Base-by-base conservation (phyloP, 2,113 vertebrate genomes). In the Pavo muticus region DNA sequence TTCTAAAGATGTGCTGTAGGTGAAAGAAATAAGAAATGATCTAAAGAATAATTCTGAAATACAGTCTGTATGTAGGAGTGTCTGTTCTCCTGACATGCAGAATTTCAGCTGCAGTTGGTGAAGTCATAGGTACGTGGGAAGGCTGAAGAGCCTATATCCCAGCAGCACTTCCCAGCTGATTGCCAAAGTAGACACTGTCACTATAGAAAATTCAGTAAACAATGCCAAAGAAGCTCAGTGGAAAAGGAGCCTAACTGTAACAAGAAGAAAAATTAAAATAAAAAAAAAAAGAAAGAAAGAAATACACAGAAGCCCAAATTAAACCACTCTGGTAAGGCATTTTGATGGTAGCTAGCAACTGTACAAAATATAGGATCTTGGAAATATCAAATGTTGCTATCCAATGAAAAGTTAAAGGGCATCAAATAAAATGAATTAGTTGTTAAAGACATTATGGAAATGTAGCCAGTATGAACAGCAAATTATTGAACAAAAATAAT, bases 91-190 rank as follows among this genome's bases (percentile, higher is more conserved):
- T 67, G 78, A 72, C 39, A 82, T 7, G 73, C n/a, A 23, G 68
- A 54, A 74, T 92, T 93, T 93, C 71, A 71, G 37, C 59, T 93
- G 81, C 84, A 93, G 74, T 70, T n/a, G 30, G 74, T 93, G 91
- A 93, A 93, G 87, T 93, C 87, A 91, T 63, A 70, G 63, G 19
- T 87, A 35, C 63, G 93, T 95, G 89, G 93, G 94, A 94, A 95
- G 95, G 54, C 23, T 61, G 72, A 87, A 72, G 50, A 93, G 25
- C 50, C 83, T 56, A 32, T 30, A 71, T 12, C n/a, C 47, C 73
- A 82, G 86, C 73, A 89, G 88, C 35, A n/a, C 50, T 82, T 95
- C 70, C 88, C 86, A 88, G 10, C 40, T 92, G 86, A 78, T 0
- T 57, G 79, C 83, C 63, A 84, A 76, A 92, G 94, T 63, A 70